Conservation (phyloP, 2,113 vertebrate species). For the Syngnathus floridae region DNA sequence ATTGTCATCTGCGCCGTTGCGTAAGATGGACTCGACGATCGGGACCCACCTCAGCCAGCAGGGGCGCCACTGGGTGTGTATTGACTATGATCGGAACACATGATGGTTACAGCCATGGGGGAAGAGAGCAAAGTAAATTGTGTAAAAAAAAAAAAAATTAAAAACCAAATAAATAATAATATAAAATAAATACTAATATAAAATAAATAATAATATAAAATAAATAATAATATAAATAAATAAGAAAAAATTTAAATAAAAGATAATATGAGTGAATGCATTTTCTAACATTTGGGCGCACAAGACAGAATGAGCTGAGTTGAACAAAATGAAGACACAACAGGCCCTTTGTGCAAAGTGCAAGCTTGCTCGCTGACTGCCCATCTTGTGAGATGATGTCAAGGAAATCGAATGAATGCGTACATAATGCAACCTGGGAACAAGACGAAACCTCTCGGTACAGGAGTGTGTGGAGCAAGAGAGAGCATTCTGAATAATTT, state of each 20-base stretch:
- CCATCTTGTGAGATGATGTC: conserved; percentile 60
- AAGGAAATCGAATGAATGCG: conserved; percentile 29
- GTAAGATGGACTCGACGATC: conserved; percentile 7
- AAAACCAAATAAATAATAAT: neutral
- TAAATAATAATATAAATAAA: neutral
- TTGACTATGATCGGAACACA: conserved; percentile 15
- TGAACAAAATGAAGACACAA: conserved; percentile 31
- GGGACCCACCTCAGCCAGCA: neutral
- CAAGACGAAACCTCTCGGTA: conserved; percentile 14
- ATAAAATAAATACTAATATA: neutral
- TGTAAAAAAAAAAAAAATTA: too few relatives aligned
- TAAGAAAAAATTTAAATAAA: neutral
- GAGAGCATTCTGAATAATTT: conserved; percentile 35
- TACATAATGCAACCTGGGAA: conserved; percentile 12
- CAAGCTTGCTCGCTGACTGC: conserved; percentile 46
- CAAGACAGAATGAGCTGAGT: conserved; percentile 14
- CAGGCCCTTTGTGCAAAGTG: conserved; percentile 47
- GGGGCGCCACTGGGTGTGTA: neutral
- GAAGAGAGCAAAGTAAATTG: neutral
- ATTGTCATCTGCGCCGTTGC: conserved; percentile 27
- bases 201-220: neutral
- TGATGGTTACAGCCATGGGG: conserved; percentile 1
- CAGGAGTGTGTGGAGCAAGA: neutral
- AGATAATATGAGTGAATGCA: neutral
- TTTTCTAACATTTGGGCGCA: conserved; percentile 1